Conservation (phyloP, 2,888 invertebrate genomes). For the Caenorhabditis sp. region DNA sequence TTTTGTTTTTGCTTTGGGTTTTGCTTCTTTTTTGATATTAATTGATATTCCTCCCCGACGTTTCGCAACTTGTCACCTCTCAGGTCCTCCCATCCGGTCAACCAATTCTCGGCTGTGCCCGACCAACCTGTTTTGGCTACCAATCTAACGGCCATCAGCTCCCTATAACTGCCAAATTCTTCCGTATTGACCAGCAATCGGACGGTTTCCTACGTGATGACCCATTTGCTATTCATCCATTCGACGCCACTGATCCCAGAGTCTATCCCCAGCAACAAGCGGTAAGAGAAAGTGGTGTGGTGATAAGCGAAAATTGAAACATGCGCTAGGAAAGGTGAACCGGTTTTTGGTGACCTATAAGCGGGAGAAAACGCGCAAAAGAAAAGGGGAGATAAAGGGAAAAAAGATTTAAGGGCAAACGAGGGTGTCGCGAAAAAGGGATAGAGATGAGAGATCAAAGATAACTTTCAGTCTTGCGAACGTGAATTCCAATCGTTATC, state of each 20-base stretch:
- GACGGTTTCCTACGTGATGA: conserved; percentile 72
- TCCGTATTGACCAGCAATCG: conserved; percentile 68
- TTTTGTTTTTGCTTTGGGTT: too few relatives aligned
- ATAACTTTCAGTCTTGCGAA: conserved; percentile 74
- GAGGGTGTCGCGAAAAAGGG: neutral
- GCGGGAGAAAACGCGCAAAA: conserved; percentile 14
- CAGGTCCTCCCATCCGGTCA: conserved; percentile 72
- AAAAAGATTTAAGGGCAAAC: too few relatives aligned
- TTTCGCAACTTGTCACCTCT: too few relatives aligned
- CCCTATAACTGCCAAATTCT: conserved; percentile 74
- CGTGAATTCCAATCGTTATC: conserved; percentile 72
- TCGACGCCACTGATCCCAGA: conserved; percentile 56
- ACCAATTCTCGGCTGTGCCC: conserved; percentile 76
- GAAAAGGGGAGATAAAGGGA: too few relatives aligned
- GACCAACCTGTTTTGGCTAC: conserved; percentile 81
- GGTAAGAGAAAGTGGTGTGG: conserved; percentile 49
- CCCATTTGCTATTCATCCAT: conserved; percentile 61
- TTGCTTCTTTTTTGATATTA: too few relatives aligned
- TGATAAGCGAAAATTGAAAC: conserved; percentile 20
- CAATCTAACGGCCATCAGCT: conserved; percentile 68
- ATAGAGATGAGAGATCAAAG: neutral
- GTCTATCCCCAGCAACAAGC: conserved; percentile 65
- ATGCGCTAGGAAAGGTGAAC: conserved; percentile 14
- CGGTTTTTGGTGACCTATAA: conserved; percentile 44
- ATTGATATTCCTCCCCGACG: too few relatives aligned